phyloP scores from a whole-genome alignment of 1,140 invertebrate species.

The Bradysia coprophila region DNA sequence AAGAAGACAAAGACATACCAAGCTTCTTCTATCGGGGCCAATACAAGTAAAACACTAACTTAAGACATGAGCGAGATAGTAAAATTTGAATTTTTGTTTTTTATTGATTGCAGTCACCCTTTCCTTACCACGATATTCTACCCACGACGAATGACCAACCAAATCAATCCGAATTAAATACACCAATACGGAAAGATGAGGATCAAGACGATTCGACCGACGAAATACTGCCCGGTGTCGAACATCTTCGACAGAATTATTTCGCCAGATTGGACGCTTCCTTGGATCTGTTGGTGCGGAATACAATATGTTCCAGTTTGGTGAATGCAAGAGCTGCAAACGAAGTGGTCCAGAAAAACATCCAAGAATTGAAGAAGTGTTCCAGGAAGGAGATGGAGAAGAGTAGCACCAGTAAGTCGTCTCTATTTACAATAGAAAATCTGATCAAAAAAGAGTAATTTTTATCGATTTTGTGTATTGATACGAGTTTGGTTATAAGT shows the following conservation, averaged over 20 bases:
- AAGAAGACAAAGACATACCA: constrained; percentile 23
- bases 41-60: no score
- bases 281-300: background rate
- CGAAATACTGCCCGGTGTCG: background rate
- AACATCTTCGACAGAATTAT: background rate
- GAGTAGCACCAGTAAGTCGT: background rate
- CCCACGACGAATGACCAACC: background rate
- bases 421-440: background rate
- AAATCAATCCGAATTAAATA: background rate
- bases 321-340: no score
- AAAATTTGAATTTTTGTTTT: background rate
- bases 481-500: no score
- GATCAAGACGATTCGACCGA: background rate
- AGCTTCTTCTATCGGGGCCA: constrained; percentile 9
- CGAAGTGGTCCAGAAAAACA: no score
- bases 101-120: background rate
- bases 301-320: background rate
- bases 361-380: no score
- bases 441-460: background rate
- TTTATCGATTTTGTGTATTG: no score
- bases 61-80: constrained; percentile 3
- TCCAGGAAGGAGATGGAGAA: no score
- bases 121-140: background rate
- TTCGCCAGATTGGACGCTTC: background rate
- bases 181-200: background rate